A percentile compares a stretch with the other conserved stretches of the same genome.
Conservation (phyloP, 1,140 invertebrate genomes). For the Ceratina calcarata region DNA sequence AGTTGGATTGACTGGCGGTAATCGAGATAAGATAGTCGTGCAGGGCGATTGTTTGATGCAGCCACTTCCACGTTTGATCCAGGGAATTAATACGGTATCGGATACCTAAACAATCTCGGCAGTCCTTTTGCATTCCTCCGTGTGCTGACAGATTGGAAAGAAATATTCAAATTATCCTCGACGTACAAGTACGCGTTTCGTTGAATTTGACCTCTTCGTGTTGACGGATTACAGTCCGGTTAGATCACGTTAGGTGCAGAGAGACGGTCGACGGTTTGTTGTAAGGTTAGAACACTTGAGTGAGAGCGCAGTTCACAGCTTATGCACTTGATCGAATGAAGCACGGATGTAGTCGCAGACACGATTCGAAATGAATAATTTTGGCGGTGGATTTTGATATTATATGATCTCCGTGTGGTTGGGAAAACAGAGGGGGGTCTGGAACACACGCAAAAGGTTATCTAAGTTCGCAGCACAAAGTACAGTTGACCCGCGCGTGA, state of each 20-base stretch:
- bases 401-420: slow-evolving; percentile 38
- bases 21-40: slow-evolving; percentile 92
- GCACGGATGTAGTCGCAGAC: neutral
- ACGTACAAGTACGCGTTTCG: neutral
- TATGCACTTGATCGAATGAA: neutral
- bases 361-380: slow-evolving; percentile 28
- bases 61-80: slow-evolving; percentile 95
- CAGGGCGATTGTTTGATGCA: slow-evolving; percentile 92
- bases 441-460: slow-evolving; percentile 67
- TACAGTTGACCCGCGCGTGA: slow-evolving; percentile 73
- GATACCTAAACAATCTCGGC: slow-evolving; percentile 91
- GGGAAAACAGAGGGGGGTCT: slow-evolving; percentile 23
- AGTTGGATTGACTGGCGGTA: slow-evolving; percentile 86
- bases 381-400: slow-evolving; percentile 27
- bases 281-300: neutral
- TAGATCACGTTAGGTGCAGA: neutral
- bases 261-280: neutral
- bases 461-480: slow-evolving; percentile 74
- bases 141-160: slow-evolving; percentile 82
- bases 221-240: no score
- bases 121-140: slow-evolving; percentile 90
- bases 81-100: slow-evolving; percentile 90
- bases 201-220: neutral
- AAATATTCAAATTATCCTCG: slow-evolving; percentile 70
- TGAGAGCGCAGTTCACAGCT: neutral